Evolutionary conservation across 2,888 invertebrate genomes (phyloP).

Genomic region (Gari tellinella): DNA sequence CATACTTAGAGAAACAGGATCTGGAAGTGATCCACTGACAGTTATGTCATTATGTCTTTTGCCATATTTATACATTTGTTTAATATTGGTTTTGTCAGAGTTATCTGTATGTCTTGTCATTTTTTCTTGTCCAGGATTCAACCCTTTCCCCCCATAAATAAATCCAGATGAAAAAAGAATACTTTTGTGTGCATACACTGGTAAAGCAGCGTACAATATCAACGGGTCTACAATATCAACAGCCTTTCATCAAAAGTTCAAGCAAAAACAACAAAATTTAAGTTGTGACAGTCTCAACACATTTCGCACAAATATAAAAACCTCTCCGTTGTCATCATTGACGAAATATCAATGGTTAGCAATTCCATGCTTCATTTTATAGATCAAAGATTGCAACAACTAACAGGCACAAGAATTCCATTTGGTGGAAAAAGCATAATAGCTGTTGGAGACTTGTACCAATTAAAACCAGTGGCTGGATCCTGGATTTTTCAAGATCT

Average conservation of each 20-base stretch:
- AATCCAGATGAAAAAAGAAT: constrained; percentile 47
- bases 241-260: constrained; percentile 16
- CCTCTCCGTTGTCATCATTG: constrained; percentile 43
- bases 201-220: constrained; percentile 17
- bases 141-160: too few relatives aligned
- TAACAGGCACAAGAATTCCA: constrained; percentile 36
- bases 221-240: too few relatives aligned
- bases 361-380: constrained; percentile 41
- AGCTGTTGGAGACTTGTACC: constrained; percentile 59
- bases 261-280: constrained; percentile 28
- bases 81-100: too few relatives aligned
- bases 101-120: too few relatives aligned
- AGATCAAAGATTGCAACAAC: constrained; percentile 43
- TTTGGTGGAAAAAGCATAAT: constrained; percentile 58
- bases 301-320: constrained; percentile 44
- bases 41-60: too few relatives aligned
- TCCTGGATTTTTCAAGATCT: constrained; percentile 49
- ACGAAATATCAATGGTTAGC: constrained; percentile 54
- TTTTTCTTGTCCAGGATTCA: too few relatives aligned
- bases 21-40: too few relatives aligned
- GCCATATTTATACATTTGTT: too few relatives aligned
- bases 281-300: constrained; percentile 38
- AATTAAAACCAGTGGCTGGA: constrained; percentile 49
- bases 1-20: too few relatives aligned
- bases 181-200: constrained; percentile 43